Conservation (phyloP, 2,113 vertebrate genomes). For the Xenopus laevis region DNA sequence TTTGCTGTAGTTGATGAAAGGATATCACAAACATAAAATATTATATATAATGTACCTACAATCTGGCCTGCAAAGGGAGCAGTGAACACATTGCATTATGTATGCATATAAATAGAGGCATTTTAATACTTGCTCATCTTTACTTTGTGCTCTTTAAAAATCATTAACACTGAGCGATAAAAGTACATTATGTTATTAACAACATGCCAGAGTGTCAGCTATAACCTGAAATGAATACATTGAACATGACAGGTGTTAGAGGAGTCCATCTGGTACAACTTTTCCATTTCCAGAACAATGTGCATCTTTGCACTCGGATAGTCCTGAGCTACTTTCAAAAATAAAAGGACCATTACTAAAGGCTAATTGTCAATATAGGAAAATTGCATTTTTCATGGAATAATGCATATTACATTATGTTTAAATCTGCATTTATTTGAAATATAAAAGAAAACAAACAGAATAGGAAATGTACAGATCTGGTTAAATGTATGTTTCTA, state of each 20-base stretch:
- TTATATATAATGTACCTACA: conserved; percentile 11
- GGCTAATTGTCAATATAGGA: no score
- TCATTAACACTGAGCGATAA: conserved; percentile 44
- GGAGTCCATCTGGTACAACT: background rate
- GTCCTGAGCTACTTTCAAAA: background rate
- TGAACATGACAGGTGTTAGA: conserved; percentile 25
- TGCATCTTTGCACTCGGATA: conserved; percentile 6
- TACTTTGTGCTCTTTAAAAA: conserved; percentile 44
- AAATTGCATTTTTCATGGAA: no score
- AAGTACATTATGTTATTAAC: conserved; percentile 46
- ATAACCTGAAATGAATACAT: conserved; percentile 10
- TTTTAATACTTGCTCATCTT: conserved; percentile 42
- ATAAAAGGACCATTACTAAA: background rate
- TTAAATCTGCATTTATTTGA: background rate
- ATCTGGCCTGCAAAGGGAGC: conserved; percentile 26
- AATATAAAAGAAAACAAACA: background rate
- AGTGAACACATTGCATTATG: conserved; percentile 25
- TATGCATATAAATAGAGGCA: conserved; percentile 38
- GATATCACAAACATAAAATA: conserved; percentile 12
- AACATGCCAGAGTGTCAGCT: conserved; percentile 41
- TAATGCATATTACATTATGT: no score
- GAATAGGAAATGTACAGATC: no score
- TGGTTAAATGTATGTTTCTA: no score
- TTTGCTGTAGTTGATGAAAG: conserved; percentile 31
- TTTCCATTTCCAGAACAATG: conserved; percentile 12